Conservation (phyloP, 2,888 invertebrate genomes). For the Drosophila peninsularis region DNA sequence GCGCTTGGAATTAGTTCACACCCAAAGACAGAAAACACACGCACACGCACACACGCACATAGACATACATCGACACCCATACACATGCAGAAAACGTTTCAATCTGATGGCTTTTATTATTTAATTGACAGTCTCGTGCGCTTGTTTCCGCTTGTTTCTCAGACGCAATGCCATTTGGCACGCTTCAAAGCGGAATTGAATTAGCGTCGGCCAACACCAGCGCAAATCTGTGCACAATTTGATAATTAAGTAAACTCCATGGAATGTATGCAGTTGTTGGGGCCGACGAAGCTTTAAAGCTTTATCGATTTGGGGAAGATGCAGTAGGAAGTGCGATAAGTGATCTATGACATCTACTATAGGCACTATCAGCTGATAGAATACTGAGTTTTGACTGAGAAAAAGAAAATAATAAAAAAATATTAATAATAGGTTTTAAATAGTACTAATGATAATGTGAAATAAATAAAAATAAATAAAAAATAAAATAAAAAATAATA, state of each 20-base stretch:
- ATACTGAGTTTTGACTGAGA: too few species aligned
- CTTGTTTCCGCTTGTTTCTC: conserved; percentile 25
- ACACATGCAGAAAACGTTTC: conserved; percentile 17
- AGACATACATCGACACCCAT: not conserved
- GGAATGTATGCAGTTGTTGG: conserved; percentile 2
- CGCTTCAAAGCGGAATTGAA: conserved; percentile 11
- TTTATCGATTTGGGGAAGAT: too few species aligned
- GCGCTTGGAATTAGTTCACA: conserved; percentile 59
- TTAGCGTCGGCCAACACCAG: conserved; percentile 9
- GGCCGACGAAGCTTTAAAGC: not conserved
- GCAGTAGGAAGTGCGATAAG: too few species aligned
- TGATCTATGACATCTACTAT: too few species aligned
- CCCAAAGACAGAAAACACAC: conserved; percentile 18
- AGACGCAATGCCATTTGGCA: conserved; percentile 38
- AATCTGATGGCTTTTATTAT: conserved; percentile 63
- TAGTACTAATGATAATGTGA: too few species aligned
- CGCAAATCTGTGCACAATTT: conserved; percentile 23
- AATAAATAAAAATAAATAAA: too few species aligned
- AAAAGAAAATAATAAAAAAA: too few species aligned
- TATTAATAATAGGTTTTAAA: too few species aligned
- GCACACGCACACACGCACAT: not conserved
- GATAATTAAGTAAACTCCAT: conserved; percentile 28
- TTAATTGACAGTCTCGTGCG: conserved; percentile 58
- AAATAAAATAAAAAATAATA: too few species aligned
- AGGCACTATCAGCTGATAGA: too few species aligned